A percentile compares a stretch with the other conserved stretches of the same genome.
These are phyloP conservation scores for Acrossocheilus wenchowensis DNA, from an alignment of 2,797 vertebrate species.

Conservation along the genomic window DNA sequence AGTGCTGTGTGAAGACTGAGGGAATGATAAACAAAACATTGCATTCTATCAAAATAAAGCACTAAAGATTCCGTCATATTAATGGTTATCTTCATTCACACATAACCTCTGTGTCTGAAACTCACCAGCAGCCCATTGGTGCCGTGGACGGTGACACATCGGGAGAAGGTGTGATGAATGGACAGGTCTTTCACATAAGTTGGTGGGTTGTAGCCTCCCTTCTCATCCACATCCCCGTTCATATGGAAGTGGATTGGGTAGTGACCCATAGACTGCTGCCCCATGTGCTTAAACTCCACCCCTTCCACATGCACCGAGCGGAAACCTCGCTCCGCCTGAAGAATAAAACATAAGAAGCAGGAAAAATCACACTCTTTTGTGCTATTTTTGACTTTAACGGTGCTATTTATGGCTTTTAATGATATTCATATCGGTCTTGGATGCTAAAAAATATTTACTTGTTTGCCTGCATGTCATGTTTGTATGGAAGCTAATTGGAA, in stretches of 20 bases:
- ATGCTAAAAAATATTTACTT: background rate
- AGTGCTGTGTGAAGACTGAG: background rate
- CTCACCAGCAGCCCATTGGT: conserved; percentile 94
- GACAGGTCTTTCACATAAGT: conserved; percentile 85
- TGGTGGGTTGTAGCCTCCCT: conserved; percentile 88
- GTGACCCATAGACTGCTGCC: conserved; percentile 95
- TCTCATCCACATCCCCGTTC: conserved; percentile 90
- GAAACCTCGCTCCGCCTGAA: conserved; percentile 88
- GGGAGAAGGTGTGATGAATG: conserved; percentile 90
- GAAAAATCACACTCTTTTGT: background rate
- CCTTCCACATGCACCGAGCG: conserved; percentile 88
- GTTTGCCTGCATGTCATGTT: background rate
- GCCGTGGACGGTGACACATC: conserved; percentile 85
- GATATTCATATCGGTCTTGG: background rate
- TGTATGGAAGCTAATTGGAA: background rate
- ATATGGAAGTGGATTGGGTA: conserved; percentile 97
- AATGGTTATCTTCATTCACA: background rate
- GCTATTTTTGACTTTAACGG: background rate
- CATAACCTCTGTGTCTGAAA: background rate
- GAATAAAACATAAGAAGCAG: background rate
- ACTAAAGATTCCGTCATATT: background rate
- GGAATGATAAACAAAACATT: background rate
- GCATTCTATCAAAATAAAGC: background rate
- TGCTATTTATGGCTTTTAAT: background rate
- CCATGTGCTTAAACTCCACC: conserved; percentile 91